Evolutionary conservation across 2,888 invertebrate genomes (phyloP), one percentile per base, ranked within the genome.

Genomic region (Hyles lineata): DNA sequence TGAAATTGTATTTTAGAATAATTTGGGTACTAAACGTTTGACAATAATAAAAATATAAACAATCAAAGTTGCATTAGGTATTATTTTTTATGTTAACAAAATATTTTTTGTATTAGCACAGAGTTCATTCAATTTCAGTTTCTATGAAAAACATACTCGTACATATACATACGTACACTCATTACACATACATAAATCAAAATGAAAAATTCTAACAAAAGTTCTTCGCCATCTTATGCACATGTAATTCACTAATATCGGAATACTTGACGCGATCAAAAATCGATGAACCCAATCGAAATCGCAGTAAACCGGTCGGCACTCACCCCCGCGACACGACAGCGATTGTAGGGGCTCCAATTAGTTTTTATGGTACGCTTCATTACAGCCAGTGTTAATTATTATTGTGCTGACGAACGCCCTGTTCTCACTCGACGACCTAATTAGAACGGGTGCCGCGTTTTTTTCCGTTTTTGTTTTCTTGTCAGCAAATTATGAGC

Each of bases 381-480:
- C 92, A 94, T 94, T 94, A 93, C 92, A 90, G 88, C 87, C 92
- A 90, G 92, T 93, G 93, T 93, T 94, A 93, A 93, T 93, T 93
- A 93, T 93, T 93, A 92, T 93, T 92, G 92, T 92, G 92, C 91
- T 91, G 90, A 92, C 92, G 92, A 92, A 91, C 90, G 90, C 91
- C 90, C 89, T 89, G 89, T 90, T 90, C 91, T 90, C 92, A 92
- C 90, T 92, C 92, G 88, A 91, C 92, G 91, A 93, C 92, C 92
- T 93, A 93, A 93, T 94, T 93, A 93, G 91, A 90, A 89, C 89
- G 88, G 84, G 88, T 85, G 87, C 83, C 81, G 84, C 79, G 86
- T 88, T 89, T 91, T 67, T 89, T 83, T 81, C 78, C 80, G 87
- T 88, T 89, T 89, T 89, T 90, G 88, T 89, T 89, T 90, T 89